Evolutionary conservation across 2,797 vertebrate species (phyloP).

Genomic region (Micromesistius poutassou): DNA sequence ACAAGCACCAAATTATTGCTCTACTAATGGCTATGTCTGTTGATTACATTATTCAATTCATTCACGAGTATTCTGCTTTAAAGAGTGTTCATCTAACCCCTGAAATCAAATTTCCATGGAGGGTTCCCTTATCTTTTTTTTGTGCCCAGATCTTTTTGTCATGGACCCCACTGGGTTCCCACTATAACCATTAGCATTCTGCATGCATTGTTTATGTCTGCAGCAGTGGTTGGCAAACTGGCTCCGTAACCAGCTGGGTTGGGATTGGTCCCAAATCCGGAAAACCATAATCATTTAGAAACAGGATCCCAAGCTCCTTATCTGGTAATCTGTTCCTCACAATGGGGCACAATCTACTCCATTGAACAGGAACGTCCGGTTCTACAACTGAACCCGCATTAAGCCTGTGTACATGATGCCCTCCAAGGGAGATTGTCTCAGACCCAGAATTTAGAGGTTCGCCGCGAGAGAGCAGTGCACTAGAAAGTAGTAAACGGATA

Average conservation of each 20-base stretch:
- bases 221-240: not conserved
- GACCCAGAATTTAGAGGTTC: constrained; percentile 3
- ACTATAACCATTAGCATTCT: not conserved
- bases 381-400: constrained; percentile 23
- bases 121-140: no score
- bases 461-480: not conserved
- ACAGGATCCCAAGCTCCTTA: constrained; percentile 8
- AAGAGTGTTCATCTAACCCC: not conserved
- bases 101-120: not conserved
- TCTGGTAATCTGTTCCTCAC: constrained; percentile 1
- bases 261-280: not conserved
- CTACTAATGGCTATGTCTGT: not conserved
- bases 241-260: not conserved
- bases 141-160: no score
- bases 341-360: constrained; percentile 4
- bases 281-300: constrained; percentile 19
- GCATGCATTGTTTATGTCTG: not conserved
- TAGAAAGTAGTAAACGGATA: no score
- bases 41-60: not conserved
- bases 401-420: constrained; percentile 31
- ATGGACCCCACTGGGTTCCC: no score
- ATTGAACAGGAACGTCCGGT: constrained; percentile 9
- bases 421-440: constrained; percentile 7
- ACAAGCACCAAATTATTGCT: not conserved
- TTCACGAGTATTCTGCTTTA: not conserved